These are phyloP conservation scores for Cromileptes altivelis DNA, from an alignment of 2,113 vertebrate species.

Conservation along the genomic window DNA sequence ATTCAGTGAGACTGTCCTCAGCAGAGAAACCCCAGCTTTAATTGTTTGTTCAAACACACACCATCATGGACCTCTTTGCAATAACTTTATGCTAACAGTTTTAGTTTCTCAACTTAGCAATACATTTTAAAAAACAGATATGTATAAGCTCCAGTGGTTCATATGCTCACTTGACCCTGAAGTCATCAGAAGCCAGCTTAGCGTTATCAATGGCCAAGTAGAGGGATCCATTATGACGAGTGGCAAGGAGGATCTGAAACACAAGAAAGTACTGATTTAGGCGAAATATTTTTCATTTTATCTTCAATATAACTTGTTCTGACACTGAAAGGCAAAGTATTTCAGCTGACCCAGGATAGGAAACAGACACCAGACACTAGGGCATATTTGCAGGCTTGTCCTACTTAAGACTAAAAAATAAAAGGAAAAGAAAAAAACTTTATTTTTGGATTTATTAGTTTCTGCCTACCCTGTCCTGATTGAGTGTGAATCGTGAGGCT, in stretches of 20 bases:
- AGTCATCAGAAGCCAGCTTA: conserved; percentile 87
- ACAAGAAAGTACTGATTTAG: background rate
- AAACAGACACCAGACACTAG: background rate
- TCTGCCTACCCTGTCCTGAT: background rate
- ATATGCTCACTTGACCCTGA: conserved; percentile 84
- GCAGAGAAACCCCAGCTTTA: too few species aligned
- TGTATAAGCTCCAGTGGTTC: background rate
- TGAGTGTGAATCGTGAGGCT: too few species aligned
- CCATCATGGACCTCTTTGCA: background rate
- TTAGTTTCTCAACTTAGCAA: too few species aligned
- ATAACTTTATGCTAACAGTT: too few species aligned
- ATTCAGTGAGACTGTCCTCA: too few species aligned
- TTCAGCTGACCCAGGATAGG: background rate
- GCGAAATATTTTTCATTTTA: background rate
- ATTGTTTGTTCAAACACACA: too few species aligned
- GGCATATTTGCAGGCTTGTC: background rate
- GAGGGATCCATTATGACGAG: conserved; percentile 76
- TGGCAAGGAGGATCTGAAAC: conserved; percentile 78
- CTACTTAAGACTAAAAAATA: background rate
- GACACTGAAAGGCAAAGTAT: background rate
- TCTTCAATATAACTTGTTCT: background rate
- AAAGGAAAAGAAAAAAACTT: too few species aligned
- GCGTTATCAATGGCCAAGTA: conserved; percentile 84
- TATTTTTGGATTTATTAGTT: background rate
- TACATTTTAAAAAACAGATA: background rate